Percentiles rank a stretch among this genome's conserved stretches.
Evolutionary conservation across 1,140 invertebrate species (phyloP).

Genomic region (Charaxes varanes): DNA sequence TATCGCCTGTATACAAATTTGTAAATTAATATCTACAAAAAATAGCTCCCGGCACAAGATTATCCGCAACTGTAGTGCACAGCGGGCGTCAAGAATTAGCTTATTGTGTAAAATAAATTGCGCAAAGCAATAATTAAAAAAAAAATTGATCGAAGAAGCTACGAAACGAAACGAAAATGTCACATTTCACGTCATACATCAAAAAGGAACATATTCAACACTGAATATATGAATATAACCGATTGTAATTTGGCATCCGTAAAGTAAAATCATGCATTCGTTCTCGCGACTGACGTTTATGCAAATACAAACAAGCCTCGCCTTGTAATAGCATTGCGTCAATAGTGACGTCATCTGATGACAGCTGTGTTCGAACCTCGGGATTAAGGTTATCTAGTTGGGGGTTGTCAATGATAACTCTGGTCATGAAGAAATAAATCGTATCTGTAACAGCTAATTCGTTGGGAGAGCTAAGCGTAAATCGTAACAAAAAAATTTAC

Average conservation of each 20-base stretch:
- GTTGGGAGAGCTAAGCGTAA: no score
- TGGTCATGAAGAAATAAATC: no score
- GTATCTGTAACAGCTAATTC: no score
- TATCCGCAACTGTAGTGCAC: conserved; percentile 45
- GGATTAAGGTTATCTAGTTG: conserved; percentile 1
- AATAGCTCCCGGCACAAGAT: conserved; percentile 37
- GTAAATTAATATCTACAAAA: conserved; percentile 56
- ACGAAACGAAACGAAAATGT: conserved; percentile 37
- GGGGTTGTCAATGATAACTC: no score
- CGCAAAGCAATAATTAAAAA: conserved; percentile 48
- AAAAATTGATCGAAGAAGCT: no score
- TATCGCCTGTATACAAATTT: conserved; percentile 56
- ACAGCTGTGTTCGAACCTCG: conserved; percentile 4
- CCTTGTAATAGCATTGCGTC: conserved; percentile 28
- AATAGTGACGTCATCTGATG: conserved; percentile 13
- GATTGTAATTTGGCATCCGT: conserved; percentile 65
- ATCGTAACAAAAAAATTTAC: no score
- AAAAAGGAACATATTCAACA: conserved; percentile 15
- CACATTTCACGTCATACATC: conserved; percentile 34
- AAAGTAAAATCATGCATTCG: conserved; percentile 44
- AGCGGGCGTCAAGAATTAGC: conserved; percentile 40
- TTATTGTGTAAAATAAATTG: conserved; percentile 38
- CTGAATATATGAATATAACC: conserved; percentile 20
- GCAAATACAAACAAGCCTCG: conserved; percentile 60
- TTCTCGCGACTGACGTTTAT: conserved; percentile 41